phyloP scores from a whole-genome alignment of 2,797 vertebrate genomes.

The Gymnodraco acuticeps region DNA sequence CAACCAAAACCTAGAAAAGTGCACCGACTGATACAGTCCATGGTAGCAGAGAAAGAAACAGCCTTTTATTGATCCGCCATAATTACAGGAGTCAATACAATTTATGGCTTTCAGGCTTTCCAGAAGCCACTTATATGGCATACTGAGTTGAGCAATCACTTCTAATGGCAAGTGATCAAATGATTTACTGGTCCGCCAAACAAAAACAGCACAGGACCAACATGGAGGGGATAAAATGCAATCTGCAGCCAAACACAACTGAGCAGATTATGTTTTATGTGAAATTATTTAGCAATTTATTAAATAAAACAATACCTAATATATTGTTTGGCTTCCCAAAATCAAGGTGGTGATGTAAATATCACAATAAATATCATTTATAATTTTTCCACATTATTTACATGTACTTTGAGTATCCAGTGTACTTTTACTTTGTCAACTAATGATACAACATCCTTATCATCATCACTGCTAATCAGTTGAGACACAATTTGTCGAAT shows the following conservation, averaged over 20 bases:
- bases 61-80: conserved; percentile 77
- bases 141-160: conserved; percentile 72
- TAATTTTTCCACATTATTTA: not conserved
- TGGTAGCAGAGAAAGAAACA: conserved; percentile 60
- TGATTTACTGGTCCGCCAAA: conserved; percentile 61
- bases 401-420: conserved; percentile 2
- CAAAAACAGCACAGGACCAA: conserved; percentile 54
- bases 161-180: conserved; percentile 71
- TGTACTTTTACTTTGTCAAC: conserved; percentile 11
- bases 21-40: conserved; percentile 21
- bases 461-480: conserved; percentile 23
- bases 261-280: conserved; percentile 34
- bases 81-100: conserved; percentile 78
- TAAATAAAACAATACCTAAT: conserved; percentile 24
- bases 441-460: not conserved
- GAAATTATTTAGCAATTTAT: conserved; percentile 30
- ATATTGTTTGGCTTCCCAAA: conserved; percentile 24
- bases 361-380: conserved; percentile 8
- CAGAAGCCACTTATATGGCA: conserved; percentile 66
- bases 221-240: conserved; percentile 46
- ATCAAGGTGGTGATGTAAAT: conserved; percentile 9
- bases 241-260: conserved; percentile 50
- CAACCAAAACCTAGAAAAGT: conserved; percentile 27
- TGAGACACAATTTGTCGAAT: conserved; percentile 21
- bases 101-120: conserved; percentile 66